Percentiles rank a stretch among this genome's conserved stretches.
These are phyloP conservation scores for Cryptoblepharus egeriae DNA, from an alignment of 2,797 vertebrate genomes.

Conservation along the genomic window DNA sequence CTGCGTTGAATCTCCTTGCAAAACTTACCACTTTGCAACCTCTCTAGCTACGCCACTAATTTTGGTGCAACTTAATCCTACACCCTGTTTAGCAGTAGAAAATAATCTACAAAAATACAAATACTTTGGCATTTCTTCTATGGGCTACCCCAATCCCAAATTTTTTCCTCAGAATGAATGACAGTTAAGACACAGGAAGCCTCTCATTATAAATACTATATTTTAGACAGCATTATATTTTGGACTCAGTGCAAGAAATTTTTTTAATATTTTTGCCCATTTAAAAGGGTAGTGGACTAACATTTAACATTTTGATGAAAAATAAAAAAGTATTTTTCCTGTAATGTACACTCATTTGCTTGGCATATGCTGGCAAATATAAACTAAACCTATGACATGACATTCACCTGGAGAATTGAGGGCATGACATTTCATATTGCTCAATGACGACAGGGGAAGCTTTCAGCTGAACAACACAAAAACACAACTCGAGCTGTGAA, in stretches of 20 bases:
- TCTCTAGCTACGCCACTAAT: too few species aligned
- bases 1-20: too few species aligned
- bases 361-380: neutral
- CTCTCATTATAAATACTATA: neutral
- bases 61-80: too few species aligned
- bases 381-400: constrained; percentile 9
- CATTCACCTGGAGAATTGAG: constrained; percentile 32
- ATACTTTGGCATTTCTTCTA: neutral
- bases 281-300: neutral
- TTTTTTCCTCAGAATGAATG: neutral
- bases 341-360: constrained; percentile 15
- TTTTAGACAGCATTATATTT: neutral
- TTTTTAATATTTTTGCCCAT: neutral
- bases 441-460: neutral
- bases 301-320: neutral
- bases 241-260: neutral
- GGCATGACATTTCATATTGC: constrained; percentile 33
- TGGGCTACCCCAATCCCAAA: neutral
- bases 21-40: too few species aligned
- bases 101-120: too few species aligned
- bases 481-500: constrained; percentile 25
- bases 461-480: constrained; percentile 15
- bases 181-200: neutral
- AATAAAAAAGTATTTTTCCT: neutral
- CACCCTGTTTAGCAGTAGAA: too few species aligned